Base-by-base conservation (phyloP, 2,113 vertebrate genomes). In the Amphiprion percula region DNA sequence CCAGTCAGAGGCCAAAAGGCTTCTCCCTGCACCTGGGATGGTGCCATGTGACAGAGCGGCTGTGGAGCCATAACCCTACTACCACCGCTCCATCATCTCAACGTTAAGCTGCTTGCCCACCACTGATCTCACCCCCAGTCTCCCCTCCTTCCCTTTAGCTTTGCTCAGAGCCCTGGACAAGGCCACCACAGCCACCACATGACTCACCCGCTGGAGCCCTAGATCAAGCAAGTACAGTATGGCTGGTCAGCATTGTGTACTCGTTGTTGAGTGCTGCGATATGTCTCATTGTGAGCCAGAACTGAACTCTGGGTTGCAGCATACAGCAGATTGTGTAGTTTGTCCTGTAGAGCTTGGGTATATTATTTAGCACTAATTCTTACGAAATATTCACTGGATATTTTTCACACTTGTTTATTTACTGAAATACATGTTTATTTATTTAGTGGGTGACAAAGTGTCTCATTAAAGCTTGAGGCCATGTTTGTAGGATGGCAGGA, bases 21-120 rank as follows among this genome's bases (percentile, higher is more conserved):
- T 88, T 82, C 82, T 72, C 77, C 59, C 84, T 33, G 74, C 88
- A 81, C 82, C 87, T 74, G 93, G 87, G 90, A 94, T 93, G 92
- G 87, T 93, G 90, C 92, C 86, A 79, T 80, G 85, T 93, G 88
- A 94, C 86, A 50, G 85, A 79, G 84, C 79, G 89, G 90, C 89
- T 46, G 73, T 77, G 83, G 83, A 87, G 85, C 91, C 87, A 59
- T 94, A 92, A 92, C 82, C 87, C 77, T 75, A 50, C 37, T 64
- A 12, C 58, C 68, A 28, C 59, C 21, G 30, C 84, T 53, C 77
- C 79, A 53, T 80, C 79, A 19, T 30, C 63, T 77, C 54, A 2
- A 72, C 71, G 75, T 44, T 53, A 60, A 78, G 77, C 85, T 17
- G n/a, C 62, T 64, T n/a, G 23, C 17, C 73, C 70, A 33, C 77